Conservation (phyloP, 2,888 invertebrate species). For the Tanytarsus gracilentus region DNA sequence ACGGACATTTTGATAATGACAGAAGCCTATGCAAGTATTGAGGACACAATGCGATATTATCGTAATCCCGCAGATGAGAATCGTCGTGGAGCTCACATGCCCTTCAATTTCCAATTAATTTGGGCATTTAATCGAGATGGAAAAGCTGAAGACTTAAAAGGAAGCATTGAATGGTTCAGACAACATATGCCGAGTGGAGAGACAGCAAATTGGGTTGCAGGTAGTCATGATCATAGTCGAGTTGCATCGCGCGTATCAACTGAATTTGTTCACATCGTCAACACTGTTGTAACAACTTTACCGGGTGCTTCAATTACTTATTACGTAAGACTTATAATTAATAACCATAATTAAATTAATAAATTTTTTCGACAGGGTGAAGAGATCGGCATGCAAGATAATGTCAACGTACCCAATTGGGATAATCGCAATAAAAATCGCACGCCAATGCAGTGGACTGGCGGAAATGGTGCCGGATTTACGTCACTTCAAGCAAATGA, state of each 20-base stretch:
- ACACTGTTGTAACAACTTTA: conserved; percentile 58
- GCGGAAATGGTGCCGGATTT: conserved; percentile 14
- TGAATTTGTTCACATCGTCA: conserved; percentile 56
- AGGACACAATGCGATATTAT: conserved; percentile 50
- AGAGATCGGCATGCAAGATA: conserved; percentile 25
- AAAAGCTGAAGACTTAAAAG: conserved; percentile 44
- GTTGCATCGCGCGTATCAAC: conserved; percentile 54
- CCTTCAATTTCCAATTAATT: conserved; percentile 53
- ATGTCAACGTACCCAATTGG: neutral
- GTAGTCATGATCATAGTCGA: conserved; percentile 58
- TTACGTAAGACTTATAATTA: too few species aligned
- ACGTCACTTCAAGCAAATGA: conserved; percentile 31
- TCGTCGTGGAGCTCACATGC: conserved; percentile 49
- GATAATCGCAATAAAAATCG: conserved; percentile 34
- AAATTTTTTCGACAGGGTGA: conserved; percentile 18
- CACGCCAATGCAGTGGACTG: conserved; percentile 35
- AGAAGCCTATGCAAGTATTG: conserved; percentile 51
- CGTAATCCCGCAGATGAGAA: conserved; percentile 41
- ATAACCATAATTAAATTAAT: too few species aligned
- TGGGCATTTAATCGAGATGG: conserved; percentile 43
- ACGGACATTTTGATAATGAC: conserved; percentile 46
- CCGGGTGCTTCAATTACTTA: conserved; percentile 74
- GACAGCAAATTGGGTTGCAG: conserved; percentile 57
- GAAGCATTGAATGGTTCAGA: conserved; percentile 47
- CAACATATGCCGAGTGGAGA: conserved; percentile 45